These are phyloP conservation scores for Accipiter virgatus DNA, from an alignment of 2,113 vertebrate genomes.

Conservation along the genomic window DNA sequence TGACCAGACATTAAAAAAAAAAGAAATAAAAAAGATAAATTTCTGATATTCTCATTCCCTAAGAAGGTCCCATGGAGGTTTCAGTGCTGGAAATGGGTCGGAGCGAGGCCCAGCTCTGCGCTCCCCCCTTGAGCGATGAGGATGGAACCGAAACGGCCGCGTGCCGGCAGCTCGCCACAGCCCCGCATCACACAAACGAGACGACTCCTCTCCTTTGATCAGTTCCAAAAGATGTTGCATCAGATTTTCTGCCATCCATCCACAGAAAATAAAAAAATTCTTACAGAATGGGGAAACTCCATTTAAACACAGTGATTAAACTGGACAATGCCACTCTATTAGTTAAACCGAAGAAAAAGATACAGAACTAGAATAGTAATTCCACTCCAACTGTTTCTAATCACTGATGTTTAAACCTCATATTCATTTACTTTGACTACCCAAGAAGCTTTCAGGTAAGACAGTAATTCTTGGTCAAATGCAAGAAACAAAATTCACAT, in stretches of 20 bases:
- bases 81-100: background rate
- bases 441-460: background rate
- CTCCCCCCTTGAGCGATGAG: background rate
- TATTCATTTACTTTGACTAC: background rate
- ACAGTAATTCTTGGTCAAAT: background rate
- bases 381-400: background rate
- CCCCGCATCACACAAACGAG: fast-evolving
- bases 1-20: background rate
- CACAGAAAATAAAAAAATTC: background rate
- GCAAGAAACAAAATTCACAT: background rate
- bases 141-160: background rate
- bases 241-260: background rate
- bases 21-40: background rate
- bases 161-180: background rate
- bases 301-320: background rate
- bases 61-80: background rate
- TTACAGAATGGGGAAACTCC: background rate
- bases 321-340: background rate
- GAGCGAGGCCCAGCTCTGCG: fast-evolving
- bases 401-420: background rate
- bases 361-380: background rate
- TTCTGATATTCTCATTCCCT: background rate
- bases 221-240: background rate
- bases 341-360: background rate
- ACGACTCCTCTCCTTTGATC: background rate